phyloP scores from a whole-genome alignment of 2,888 invertebrate genomes.

The Lottia gigantea region DNA sequence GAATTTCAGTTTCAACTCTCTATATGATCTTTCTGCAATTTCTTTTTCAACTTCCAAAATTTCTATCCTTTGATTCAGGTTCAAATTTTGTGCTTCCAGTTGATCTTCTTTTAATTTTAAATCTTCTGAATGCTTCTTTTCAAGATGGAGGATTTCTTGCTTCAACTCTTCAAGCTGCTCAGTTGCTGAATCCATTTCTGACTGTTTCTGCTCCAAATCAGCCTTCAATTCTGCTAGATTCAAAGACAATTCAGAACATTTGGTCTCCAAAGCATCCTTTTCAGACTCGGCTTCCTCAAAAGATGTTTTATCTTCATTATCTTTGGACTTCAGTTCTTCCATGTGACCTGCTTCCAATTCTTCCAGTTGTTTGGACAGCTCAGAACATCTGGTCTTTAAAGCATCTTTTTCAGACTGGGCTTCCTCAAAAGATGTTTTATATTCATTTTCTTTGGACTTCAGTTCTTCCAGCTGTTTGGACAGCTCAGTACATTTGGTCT shows the following conservation, averaged over 20 bases:
- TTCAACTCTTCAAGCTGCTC: too few relatives aligned
- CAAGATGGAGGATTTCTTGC: too few relatives aligned
- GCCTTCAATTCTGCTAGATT: slow-evolving; percentile 33
- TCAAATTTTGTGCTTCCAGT: slow-evolving; percentile 21
- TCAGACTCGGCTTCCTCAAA: slow-evolving; percentile 23
- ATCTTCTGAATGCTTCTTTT: slow-evolving; percentile 13
- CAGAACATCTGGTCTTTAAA: slow-evolving; percentile 19
- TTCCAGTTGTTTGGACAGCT: slow-evolving; percentile 27
- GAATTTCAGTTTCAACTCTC: too few relatives aligned
- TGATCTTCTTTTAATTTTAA: slow-evolving; percentile 20
- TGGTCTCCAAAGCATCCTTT: slow-evolving; percentile 27
- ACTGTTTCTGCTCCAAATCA: too few relatives aligned
- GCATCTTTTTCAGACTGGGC: slow-evolving; percentile 18
- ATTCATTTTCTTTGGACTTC: slow-evolving; percentile 22
- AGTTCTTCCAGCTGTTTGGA: slow-evolving; percentile 32
- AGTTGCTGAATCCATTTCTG: too few relatives aligned
- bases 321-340: slow-evolving; percentile 34
- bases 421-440: slow-evolving; percentile 23
- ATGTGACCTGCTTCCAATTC: slow-evolving; percentile 33
- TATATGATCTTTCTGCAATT: too few relatives aligned
- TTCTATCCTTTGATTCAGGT: slow-evolving; percentile 19
- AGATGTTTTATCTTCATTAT: slow-evolving; percentile 20
- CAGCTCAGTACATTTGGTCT: slow-evolving; percentile 32
- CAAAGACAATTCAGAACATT: slow-evolving; percentile 30
- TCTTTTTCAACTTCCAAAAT: slow-evolving; percentile 12